Evolutionary conservation across 2,113 vertebrate genomes (phyloP), one percentile per base, ranked within the genome.

Genomic region (Nipponia nippon): DNA sequence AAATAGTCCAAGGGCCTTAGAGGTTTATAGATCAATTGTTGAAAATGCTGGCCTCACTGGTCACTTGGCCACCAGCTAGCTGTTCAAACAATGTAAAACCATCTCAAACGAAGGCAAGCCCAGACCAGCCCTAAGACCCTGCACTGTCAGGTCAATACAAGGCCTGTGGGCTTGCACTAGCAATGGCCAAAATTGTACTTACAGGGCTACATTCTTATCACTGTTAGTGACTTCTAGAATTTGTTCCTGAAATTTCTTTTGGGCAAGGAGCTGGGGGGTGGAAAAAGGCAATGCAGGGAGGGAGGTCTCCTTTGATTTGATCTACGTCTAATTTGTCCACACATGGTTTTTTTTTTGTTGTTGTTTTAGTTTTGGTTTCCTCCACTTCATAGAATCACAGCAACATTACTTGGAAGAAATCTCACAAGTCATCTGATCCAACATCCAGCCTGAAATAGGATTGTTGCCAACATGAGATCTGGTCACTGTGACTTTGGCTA

Each of bases 311-410:
- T 66, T 67, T 71, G 10, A 62, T 85, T 62, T 34, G 6, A 10
- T 44, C 67, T 76, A 49, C 4, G 42, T 22, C 6, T 67, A 77
- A 47, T 2, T 25, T 59, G 8, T 50, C 44, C 19, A 69, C 36
- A 6, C 1, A 0, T 16, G 4, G 5, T 1, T 25, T 9, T 47
- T 44, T 40, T 38, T 27, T 65, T n/a, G 12, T 42, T 42, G 38
- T 42, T 6, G 2, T 34, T 65, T 67, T 14, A 3, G 7, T 47
- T 94, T 59, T 50, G 5, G 18, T 83, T 56, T 53, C 23, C 20
- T 59, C 70, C 49, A 44, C 38, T 53, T 86, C 20, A 27, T 25
- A 67, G 47, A 52, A 42, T 19, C 3, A 1, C 46, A 77, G 29
- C 16, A 73, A 16, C 40, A 10, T 5, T 67, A 11, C 23, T 63